phyloP scores from a whole-genome alignment of 2,888 invertebrate genomes.

The Chrysina gloriosa region DNA sequence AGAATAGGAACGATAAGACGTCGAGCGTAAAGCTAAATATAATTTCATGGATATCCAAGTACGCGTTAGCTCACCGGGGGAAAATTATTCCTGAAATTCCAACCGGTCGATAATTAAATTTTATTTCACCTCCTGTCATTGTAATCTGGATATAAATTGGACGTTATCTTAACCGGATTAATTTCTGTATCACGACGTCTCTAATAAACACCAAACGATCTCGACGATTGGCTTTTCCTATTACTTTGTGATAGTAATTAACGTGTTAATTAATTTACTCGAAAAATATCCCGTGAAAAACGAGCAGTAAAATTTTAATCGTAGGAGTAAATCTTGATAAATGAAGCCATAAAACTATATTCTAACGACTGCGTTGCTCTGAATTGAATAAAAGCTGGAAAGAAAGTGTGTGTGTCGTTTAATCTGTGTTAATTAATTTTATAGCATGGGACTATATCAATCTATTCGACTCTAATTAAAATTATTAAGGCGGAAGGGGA shows the following conservation, averaged over 20 bases:
- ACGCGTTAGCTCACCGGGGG: neutral
- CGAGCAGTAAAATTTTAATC: constrained; percentile 12
- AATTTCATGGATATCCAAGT: neutral
- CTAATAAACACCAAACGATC: constrained; percentile 11
- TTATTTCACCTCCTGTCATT: constrained; percentile 24
- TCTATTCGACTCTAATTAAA: neutral
- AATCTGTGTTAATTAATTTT: neutral
- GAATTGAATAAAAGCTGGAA: neutral
- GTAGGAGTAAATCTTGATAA: constrained; percentile 8
- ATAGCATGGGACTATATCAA: neutral
- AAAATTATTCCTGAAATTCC: neutral
- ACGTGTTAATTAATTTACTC: constrained; percentile 17
- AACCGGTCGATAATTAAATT: neutral
- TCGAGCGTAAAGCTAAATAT: constrained; percentile 17
- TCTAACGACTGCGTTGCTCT: neutral
- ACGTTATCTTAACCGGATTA: constrained; percentile 29
- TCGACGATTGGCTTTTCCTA: neutral
- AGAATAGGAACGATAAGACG: constrained; percentile 4
- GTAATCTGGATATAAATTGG: constrained; percentile 18
- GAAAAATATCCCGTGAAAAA: neutral
- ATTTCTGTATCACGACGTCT: constrained; percentile 16
- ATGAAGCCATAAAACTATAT: constrained; percentile 12
- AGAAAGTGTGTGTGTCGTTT: neutral
- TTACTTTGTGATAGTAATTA: constrained; percentile 13
- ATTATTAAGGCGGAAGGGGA: too few relatives aligned